Base-by-base conservation (phyloP, 2,888 invertebrate species). In the Oscheius sp. region DNA sequence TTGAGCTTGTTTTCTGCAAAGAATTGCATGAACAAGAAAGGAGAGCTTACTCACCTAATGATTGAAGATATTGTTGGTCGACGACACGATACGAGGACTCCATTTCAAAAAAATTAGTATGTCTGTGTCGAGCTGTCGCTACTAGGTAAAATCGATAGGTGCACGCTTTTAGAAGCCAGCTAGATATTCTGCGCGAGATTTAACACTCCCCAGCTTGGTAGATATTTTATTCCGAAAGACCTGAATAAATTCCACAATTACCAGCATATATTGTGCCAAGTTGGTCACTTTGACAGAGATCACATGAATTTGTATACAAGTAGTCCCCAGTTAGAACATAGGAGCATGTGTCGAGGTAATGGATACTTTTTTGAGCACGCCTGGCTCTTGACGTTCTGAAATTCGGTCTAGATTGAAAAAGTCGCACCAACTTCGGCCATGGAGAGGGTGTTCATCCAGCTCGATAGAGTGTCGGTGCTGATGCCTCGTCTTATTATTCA, bases 31-130 rank as follows among this genome's bases (percentile, higher is more conserved):
- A n/a, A 4, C 21, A 35, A 5, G 1, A n/a, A 37, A 42, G 42
- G 42, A 42, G 7, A 7, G 7, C 42, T 42, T 42, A 35, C 68
- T 37, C 11, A 78, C 78, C 78, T 10, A 78, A 48, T 10, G 59
- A 65, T 35, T 71, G 74, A 7, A 78, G 70, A 48, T 78, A 78
- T 47, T 76, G 74, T 65, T 74, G 71, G 60, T 78, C 78, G 2
- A 78, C 74, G 11, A 68, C 71, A 7, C 78, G 72, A 29, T 74
- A 71, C 10, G 11, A 11, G 50, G 48, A n/a, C 33, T 21, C 60
- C 59, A 60, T 72, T 37, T 29, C n/a, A 57, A 29, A 21, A 53
- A 11, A 53, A 53, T 29, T 3, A 21, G 13, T 21, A 57, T 21
- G 57, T 29, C 21, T 21, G 21, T 2, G 29, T 10, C 57, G 29